phyloP scores from a whole-genome alignment of 2,113 vertebrate genomes.

The Pteropus alecto region DNA sequence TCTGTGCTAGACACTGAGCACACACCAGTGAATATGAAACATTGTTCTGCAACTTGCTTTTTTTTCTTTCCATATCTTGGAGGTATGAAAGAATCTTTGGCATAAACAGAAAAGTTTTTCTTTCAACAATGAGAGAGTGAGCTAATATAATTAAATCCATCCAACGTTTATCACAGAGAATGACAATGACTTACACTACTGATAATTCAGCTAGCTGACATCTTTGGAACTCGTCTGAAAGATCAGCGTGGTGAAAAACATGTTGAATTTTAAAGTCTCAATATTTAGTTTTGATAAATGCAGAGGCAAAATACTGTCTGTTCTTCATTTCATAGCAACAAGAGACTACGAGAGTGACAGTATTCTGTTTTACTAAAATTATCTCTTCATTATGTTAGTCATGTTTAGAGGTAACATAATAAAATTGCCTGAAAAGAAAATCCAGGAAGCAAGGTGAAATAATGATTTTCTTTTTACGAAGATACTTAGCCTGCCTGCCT shows the following conservation, averaged over 20 bases:
- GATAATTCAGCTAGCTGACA: not conserved
- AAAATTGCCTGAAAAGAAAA: constrained; percentile 9
- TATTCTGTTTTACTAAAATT: constrained; percentile 56
- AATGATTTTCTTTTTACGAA: not conserved
- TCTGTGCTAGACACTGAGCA: not conserved
- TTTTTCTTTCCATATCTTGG: not conserved
- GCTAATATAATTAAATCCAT: not conserved
- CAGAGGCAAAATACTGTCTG: constrained; percentile 24
- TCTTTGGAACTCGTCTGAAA: constrained; percentile 16
- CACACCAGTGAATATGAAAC: not conserved
- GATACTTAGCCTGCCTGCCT: not conserved
- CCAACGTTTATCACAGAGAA: not conserved
- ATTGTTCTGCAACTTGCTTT: not conserved
- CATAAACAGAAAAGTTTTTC: not conserved
- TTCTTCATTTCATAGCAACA: constrained; percentile 57
- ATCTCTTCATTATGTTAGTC: constrained; percentile 59
- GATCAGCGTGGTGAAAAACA: constrained; percentile 31
- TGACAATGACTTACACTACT: not conserved
- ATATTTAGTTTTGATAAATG: not conserved
- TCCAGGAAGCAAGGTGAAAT: not conserved
- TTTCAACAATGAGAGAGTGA: constrained; percentile 18
- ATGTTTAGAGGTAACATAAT: not conserved
- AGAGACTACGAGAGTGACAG: constrained; percentile 50
- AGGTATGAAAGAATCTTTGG: constrained; percentile 12
- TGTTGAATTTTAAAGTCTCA: not conserved